Evolutionary conservation across 2,888 invertebrate species (phyloP).

Genomic region (Antheraea assamensis): DNA sequence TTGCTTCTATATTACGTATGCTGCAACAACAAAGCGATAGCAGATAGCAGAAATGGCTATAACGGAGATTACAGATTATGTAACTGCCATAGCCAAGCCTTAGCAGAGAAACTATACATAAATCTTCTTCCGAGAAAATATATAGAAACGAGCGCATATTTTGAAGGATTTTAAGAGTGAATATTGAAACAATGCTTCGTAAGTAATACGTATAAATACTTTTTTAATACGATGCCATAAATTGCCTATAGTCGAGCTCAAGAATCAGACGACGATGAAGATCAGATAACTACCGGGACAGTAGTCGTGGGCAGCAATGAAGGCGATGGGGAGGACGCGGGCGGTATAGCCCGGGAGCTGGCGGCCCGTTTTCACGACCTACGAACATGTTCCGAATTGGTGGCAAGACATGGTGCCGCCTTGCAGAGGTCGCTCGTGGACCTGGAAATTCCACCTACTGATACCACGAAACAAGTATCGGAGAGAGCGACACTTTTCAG

Average conservation of each 20-base stretch:
- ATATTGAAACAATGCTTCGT: too few relatives aligned
- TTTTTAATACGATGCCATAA: neutral
- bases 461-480: slow-evolving; percentile 93
- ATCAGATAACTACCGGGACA: slow-evolving; percentile 80
- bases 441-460: slow-evolving; percentile 87
- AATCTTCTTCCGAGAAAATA: too few relatives aligned
- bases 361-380: slow-evolving; percentile 91
- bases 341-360: slow-evolving; percentile 87
- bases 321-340: slow-evolving; percentile 81
- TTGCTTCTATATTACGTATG: too few relatives aligned
- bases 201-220: neutral
- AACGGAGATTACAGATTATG: too few relatives aligned
- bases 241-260: slow-evolving; percentile 79
- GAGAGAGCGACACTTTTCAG: slow-evolving; percentile 97
- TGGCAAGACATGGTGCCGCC: slow-evolving; percentile 93
- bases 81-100: too few relatives aligned
- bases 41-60: too few relatives aligned
- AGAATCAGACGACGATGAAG: slow-evolving; percentile 89
- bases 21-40: too few relatives aligned
- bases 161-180: too few relatives aligned
- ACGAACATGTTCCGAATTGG: slow-evolving; percentile 94
- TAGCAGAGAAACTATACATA: too few relatives aligned
- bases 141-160: too few relatives aligned
- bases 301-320: slow-evolving; percentile 76
- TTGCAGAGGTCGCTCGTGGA: slow-evolving; percentile 91